Conservation (phyloP, 35 echinoderm and acorn worm species). For the Apostichopus japonicus region DNA sequence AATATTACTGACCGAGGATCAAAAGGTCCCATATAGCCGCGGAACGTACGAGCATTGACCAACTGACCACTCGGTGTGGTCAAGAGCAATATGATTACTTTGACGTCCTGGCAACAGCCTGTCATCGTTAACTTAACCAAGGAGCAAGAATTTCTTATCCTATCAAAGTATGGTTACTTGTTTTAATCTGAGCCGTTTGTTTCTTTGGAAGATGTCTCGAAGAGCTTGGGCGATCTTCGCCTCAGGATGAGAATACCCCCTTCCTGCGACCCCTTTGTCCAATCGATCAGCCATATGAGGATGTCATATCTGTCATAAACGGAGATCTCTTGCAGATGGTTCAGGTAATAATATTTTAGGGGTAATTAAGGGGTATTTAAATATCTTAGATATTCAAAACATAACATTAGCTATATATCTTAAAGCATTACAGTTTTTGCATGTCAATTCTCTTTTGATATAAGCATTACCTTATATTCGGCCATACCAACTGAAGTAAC, state of each 20-base stretch:
- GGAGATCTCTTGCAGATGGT: slow-evolving; percentile 5
- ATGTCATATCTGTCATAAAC: not conserved
- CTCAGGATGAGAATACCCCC: not conserved
- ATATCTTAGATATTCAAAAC: no score
- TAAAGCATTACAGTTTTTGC: no score
- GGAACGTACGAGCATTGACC: not conserved
- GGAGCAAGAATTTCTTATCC: not conserved
- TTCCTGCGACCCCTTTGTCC: not conserved
- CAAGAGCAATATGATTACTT: not conserved
- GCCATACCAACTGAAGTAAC: no score
- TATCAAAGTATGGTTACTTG: slow-evolving; percentile 20
- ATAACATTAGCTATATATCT: no score
- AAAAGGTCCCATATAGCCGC: no score
- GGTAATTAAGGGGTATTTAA: no score
- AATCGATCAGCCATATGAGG: not conserved
- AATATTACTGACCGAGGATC: no score
- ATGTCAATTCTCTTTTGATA: no score
- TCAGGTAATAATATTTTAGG: not conserved
- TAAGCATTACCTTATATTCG: no score
- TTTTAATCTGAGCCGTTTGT: not conserved
- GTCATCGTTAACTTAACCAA: not conserved
- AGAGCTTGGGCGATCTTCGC: not conserved
- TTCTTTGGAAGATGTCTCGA: not conserved
- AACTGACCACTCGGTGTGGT: not conserved
- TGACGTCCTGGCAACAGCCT: not conserved